Conservation (phyloP, 92 coral and sea anemone species). For the Umimayanthus kanabou region DNA sequence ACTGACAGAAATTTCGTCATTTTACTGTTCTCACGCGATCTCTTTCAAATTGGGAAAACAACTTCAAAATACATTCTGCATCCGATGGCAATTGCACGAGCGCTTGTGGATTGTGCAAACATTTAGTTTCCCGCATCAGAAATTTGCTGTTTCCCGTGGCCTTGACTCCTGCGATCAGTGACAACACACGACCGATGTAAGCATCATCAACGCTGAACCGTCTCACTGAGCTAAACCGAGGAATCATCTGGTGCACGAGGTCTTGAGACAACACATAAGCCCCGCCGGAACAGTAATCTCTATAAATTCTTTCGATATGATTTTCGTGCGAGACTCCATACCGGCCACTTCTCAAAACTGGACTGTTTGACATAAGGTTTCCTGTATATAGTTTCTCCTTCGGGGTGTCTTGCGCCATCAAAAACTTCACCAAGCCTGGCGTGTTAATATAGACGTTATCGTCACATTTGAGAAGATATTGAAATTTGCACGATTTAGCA, state of each 20-base stretch:
- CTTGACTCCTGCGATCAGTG: constrained; percentile 35
- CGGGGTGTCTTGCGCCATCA: constrained; percentile 32
- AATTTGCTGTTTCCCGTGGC: constrained; percentile 37
- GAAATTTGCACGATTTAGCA: constrained; percentile 45
- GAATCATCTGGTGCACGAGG: constrained; percentile 37
- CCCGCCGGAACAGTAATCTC: constrained; percentile 53
- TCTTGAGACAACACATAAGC: constrained; percentile 55
- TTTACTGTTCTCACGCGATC: background rate
- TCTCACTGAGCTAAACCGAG: constrained; percentile 44
- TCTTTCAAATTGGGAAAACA: constrained; percentile 1
- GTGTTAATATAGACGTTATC: constrained; percentile 47
- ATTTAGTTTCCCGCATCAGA: constrained; percentile 33
- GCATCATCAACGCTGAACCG: constrained; percentile 52
- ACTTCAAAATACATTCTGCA: background rate
- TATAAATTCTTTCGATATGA: constrained; percentile 41
- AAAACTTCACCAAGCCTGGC: constrained; percentile 46
- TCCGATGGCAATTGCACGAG: background rate
- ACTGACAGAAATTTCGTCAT: background rate
- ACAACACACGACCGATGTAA: constrained; percentile 40
- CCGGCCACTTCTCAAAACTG: constrained; percentile 43
- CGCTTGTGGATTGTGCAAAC: background rate
- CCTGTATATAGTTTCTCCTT: constrained; percentile 45
- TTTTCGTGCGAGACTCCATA: constrained; percentile 46
- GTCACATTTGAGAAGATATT: constrained; percentile 32
- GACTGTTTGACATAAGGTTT: constrained; percentile 47